Evolutionary conservation across 2,888 invertebrate genomes (phyloP).

Genomic region (Nebria brevicollis): DNA sequence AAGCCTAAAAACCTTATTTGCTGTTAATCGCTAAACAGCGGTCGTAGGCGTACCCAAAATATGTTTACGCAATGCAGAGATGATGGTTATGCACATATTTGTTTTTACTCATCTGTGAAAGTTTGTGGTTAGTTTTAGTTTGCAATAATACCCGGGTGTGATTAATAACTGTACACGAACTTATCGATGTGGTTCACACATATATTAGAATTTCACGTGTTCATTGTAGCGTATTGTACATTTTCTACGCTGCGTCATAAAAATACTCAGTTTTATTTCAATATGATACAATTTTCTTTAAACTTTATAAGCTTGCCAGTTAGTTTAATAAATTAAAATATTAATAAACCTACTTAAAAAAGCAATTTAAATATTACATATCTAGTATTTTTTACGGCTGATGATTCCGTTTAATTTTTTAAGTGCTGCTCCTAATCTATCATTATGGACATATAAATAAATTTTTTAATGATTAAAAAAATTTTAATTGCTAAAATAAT

Average conservation of each 20-base stretch:
- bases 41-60: background rate
- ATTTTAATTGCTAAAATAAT: too few relatives aligned
- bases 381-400: too few relatives aligned
- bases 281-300: too few relatives aligned
- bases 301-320: too few relatives aligned
- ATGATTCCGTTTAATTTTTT: too few relatives aligned
- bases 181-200: background rate
- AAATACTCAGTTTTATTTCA: background rate
- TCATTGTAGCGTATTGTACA: background rate
- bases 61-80: background rate
- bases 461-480: too few relatives aligned
- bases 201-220: background rate
- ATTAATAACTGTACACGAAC: background rate
- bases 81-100: background rate
- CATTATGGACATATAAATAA: too few relatives aligned
- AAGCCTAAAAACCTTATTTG: background rate
- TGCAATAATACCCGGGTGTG: background rate
- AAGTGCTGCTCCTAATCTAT: too few relatives aligned
- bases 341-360: too few relatives aligned
- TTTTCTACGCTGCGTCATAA: background rate
- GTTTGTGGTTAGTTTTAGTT: background rate
- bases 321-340: too few relatives aligned
- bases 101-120: slow-evolving; percentile 1
- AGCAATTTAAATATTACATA: too few relatives aligned
- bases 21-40: too few relatives aligned